Percentiles rank a stretch among this genome's conserved stretches.
Conservation (phyloP, 2,797 vertebrate genomes). For the Pangasius mekongensis region DNA sequence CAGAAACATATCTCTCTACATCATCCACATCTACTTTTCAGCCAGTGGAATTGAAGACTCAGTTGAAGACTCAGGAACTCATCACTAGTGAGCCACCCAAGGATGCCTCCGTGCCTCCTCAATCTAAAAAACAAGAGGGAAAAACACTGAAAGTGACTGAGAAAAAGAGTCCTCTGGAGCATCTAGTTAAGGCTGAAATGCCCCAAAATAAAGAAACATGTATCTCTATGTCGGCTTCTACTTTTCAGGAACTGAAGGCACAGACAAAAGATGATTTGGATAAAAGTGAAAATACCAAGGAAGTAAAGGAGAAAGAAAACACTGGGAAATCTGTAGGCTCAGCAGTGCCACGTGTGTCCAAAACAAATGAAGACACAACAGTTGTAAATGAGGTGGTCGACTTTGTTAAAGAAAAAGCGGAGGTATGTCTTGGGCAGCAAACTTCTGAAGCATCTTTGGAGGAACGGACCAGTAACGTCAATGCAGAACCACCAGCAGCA, state of each 20-base stretch:
- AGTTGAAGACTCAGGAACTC: conserved; percentile 13
- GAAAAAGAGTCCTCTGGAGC: conserved; percentile 14
- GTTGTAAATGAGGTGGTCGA: conserved; percentile 36
- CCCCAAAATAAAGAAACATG: conserved; percentile 6
- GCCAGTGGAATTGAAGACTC: conserved; percentile 11
- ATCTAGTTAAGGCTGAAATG: conserved; percentile 1
- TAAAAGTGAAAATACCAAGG: conserved; percentile 49
- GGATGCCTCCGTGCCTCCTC: neutral
- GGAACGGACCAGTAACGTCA: conserved; percentile 39
- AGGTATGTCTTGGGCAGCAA: conserved; percentile 30
- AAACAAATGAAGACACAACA: conserved; percentile 18
- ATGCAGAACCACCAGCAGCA: conserved; percentile 21
- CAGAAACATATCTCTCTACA: conserved; percentile 25
- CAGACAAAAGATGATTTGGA: conserved; percentile 40
- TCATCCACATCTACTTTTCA: conserved; percentile 5
- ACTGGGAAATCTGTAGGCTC: neutral
- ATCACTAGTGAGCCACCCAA: neutral
- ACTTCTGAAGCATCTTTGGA: conserved; percentile 41
- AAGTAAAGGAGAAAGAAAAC: conserved; percentile 33
- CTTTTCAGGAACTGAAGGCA: conserved; percentile 6
- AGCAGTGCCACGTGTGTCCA: neutral
- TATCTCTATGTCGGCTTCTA: neutral
- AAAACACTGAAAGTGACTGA: conserved; percentile 9
- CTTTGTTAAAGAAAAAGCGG: conserved; percentile 37
- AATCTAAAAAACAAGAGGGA: conserved; percentile 21